Conservation (phyloP, 2,888 invertebrate genomes). For the Caenorhabditis sp. region DNA sequence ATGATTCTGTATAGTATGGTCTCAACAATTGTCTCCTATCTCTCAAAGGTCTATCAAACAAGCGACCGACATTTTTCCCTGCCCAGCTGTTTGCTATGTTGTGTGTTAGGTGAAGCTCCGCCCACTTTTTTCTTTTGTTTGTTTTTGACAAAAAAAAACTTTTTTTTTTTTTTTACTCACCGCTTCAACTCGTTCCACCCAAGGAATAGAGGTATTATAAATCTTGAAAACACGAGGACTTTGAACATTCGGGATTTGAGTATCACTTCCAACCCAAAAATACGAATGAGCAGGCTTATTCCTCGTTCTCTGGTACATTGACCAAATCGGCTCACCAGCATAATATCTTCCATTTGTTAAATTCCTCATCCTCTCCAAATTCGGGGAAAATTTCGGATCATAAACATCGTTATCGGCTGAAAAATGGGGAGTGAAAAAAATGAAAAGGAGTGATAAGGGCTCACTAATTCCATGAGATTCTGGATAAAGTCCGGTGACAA, state of each 20-base stretch:
- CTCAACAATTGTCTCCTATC: constrained; percentile 10
- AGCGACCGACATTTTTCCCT: too few relatives aligned
- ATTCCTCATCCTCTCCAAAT: constrained; percentile 56
- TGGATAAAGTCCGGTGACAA: constrained; percentile 67
- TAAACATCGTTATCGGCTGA: constrained; percentile 60
- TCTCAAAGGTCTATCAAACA: too few relatives aligned
- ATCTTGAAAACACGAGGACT: too few relatives aligned
- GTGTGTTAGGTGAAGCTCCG: too few relatives aligned
- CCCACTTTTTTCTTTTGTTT: too few relatives aligned
- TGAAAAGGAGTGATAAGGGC: too few relatives aligned
- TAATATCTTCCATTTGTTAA: constrained; percentile 49
- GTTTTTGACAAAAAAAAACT: too few relatives aligned
- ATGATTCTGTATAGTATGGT: constrained; percentile 59
- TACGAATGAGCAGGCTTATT: constrained; percentile 58
- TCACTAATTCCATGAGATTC: constrained; percentile 63
- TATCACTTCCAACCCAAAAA: constrained; percentile 63
- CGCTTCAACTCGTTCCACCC: constrained; percentile 52
- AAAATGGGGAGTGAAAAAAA: too few relatives aligned
- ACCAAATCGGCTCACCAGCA: constrained; percentile 67
- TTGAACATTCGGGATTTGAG: constrained; percentile 33
- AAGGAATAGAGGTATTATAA: constrained; percentile 31
- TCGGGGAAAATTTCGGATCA: constrained; percentile 53
- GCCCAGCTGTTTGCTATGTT: too few relatives aligned
- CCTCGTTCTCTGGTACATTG: constrained; percentile 49
- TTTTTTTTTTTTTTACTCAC: too few relatives aligned